phyloP scores from a whole-genome alignment of 2,888 invertebrate species.

The Tinea semifulvella region DNA sequence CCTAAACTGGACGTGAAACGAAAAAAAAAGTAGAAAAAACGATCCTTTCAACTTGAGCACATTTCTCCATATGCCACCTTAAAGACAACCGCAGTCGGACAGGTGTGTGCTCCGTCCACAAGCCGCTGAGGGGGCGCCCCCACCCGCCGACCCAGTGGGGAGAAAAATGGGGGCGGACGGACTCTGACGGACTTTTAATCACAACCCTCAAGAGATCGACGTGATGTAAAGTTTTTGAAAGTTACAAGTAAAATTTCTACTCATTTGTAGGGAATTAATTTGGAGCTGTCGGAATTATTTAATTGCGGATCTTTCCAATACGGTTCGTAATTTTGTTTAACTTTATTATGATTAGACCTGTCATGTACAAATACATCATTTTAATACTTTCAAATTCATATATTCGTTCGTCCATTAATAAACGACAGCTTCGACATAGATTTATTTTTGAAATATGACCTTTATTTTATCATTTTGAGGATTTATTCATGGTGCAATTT shows the following conservation, averaged over 20 bases:
- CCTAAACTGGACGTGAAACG: not conserved
- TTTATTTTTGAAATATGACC: too few relatives aligned
- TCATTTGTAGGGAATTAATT: constrained; percentile 10
- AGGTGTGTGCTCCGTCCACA: constrained; percentile 10
- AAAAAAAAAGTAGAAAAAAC: not conserved
- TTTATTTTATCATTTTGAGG: too few relatives aligned
- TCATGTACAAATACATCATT: not conserved
- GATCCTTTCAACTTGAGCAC: constrained; percentile 6
- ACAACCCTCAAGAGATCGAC: constrained; percentile 13
- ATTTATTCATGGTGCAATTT: too few relatives aligned
- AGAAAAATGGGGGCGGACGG: not conserved
- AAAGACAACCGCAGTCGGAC: constrained; percentile 8
- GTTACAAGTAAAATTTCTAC: constrained; percentile 10
- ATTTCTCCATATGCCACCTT: constrained; percentile 8
- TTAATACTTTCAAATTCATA: not conserved
- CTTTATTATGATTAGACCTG: not conserved
- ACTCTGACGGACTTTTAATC: constrained; percentile 15
- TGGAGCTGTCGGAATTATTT: not conserved
- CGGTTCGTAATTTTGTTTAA: not conserved
- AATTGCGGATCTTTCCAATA: not conserved
- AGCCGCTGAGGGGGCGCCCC: not conserved
- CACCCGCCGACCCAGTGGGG: not conserved
- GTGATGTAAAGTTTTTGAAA: constrained; percentile 12
- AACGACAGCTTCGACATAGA: too few relatives aligned
- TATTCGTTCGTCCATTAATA: not conserved